Percentiles rank a stretch among this genome's conserved stretches.
phyloP scores from a whole-genome alignment of 2,888 invertebrate genomes.

The Zaprionus lineosus region DNA sequence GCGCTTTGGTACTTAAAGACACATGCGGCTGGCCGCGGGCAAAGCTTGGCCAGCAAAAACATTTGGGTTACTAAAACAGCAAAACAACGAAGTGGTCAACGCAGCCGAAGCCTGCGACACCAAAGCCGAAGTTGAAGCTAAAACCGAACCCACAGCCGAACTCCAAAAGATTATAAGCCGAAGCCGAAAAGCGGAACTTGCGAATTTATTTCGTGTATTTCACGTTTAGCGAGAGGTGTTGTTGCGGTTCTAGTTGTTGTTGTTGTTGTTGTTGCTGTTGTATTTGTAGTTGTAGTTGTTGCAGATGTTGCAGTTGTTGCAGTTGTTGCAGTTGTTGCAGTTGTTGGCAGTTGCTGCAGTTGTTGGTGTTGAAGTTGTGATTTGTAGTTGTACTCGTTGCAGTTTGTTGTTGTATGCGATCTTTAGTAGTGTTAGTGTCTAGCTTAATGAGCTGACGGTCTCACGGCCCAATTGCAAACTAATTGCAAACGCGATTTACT shows the following conservation, averaged over 20 bases:
- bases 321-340: slow-evolving; percentile 19
- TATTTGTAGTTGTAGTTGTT: slow-evolving; percentile 16
- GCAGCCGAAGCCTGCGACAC: background rate
- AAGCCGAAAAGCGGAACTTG: slow-evolving; percentile 72
- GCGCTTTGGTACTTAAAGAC: slow-evolving; percentile 67
- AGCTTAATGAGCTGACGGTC: slow-evolving; percentile 72
- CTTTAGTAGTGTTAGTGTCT: slow-evolving; percentile 17
- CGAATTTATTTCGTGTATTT: slow-evolving; percentile 71
- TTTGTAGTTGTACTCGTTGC: too few species aligned
- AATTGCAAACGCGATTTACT: slow-evolving; percentile 69
- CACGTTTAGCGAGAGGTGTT: slow-evolving; percentile 66
- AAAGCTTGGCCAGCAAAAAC: slow-evolving; percentile 42
- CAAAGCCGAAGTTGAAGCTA: slow-evolving; percentile 26
- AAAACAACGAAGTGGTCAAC: slow-evolving; percentile 10
- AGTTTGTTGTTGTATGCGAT: slow-evolving; percentile 7
- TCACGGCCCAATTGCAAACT: slow-evolving; percentile 77
- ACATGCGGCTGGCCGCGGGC: slow-evolving; percentile 71
- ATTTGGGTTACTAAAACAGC: slow-evolving; percentile 76
- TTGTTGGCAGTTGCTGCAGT: slow-evolving; percentile 16
- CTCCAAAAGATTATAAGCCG: slow-evolving; percentile 20
- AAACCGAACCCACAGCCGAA: slow-evolving; percentile 3
- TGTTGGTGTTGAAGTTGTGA: slow-evolving; percentile 27
- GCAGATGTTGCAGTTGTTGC: slow-evolving; percentile 8
- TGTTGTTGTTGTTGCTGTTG: slow-evolving; percentile 18
- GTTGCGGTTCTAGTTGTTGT: slow-evolving; percentile 27